These are phyloP conservation scores for Apistogramma diplotaenia DNA, from an alignment of 2,113 vertebrate genomes.

Conservation along the genomic window DNA sequence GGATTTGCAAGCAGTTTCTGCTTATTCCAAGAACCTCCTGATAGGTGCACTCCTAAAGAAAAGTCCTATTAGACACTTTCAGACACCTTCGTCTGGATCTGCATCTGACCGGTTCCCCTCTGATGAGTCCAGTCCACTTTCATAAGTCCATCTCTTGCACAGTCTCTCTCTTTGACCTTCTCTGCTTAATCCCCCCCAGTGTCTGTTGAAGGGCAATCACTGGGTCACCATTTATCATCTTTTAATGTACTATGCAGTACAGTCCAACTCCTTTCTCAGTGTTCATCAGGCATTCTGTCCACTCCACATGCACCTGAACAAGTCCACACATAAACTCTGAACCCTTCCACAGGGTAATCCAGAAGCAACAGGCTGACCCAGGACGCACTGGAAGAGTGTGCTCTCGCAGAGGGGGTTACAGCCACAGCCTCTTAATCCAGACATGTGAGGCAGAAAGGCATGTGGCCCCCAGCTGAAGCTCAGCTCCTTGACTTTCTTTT, in stretches of 20 bases:
- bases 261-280: slow-evolving; percentile 56
- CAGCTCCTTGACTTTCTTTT: slow-evolving; percentile 70
- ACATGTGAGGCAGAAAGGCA: slow-evolving; percentile 69
- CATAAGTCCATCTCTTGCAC: slow-evolving; percentile 49
- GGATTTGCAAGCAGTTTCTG: slow-evolving; percentile 48
- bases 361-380: slow-evolving; percentile 63
- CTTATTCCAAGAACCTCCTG: slow-evolving; percentile 52
- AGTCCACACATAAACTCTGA: slow-evolving; percentile 71
- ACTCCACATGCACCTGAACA: slow-evolving; percentile 67
- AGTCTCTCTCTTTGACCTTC: slow-evolving; percentile 26
- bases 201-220: background rate
- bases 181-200: background rate
- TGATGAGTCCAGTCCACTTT: slow-evolving; percentile 40
- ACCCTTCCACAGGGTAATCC: slow-evolving; percentile 80
- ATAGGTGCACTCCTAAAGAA: slow-evolving; percentile 28
- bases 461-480: slow-evolving; percentile 72
- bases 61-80: slow-evolving; percentile 48
- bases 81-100: slow-evolving; percentile 27
- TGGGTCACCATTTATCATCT: background rate
- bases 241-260: slow-evolving; percentile 29
- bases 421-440: slow-evolving; percentile 76
- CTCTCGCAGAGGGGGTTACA: slow-evolving; percentile 32
- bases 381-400: slow-evolving; percentile 47
- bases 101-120: slow-evolving; percentile 14
- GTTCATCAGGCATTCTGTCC: slow-evolving; percentile 65